phyloP scores from a whole-genome alignment of 2,888 invertebrate species.

The Gandaritis pyraliata region DNA sequence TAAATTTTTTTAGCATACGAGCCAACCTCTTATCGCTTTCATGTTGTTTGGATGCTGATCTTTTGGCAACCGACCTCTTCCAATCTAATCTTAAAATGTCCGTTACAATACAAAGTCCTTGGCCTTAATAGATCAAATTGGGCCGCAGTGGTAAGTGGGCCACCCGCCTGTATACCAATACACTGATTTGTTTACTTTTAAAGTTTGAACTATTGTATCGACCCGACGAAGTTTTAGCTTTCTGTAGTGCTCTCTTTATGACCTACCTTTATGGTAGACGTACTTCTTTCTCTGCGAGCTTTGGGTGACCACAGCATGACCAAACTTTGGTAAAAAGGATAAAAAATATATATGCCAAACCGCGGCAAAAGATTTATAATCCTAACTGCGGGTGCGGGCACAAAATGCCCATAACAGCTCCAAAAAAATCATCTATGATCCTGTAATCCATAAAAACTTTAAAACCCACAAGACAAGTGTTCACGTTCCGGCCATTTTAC shows the following conservation, averaged over 20 bases:
- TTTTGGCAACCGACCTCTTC: slow-evolving; percentile 14
- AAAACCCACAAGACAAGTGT: slow-evolving; percentile 20
- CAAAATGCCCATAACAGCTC: not conserved
- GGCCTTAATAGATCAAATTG: slow-evolving; percentile 24
- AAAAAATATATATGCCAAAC: not conserved
- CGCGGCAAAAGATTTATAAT: not conserved
- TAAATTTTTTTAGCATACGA: too few relatives aligned
- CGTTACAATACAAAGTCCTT: slow-evolving; percentile 29
- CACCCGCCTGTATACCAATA: slow-evolving; percentile 10
- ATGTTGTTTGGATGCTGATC: slow-evolving; percentile 2
- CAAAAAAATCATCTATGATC: not conserved
- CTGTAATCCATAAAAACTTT: not conserved
- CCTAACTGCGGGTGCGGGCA: not conserved
- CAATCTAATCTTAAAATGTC: slow-evolving; percentile 29
- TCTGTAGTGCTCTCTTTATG: too few relatives aligned
- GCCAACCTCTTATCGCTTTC: too few relatives aligned
- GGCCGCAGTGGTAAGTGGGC: slow-evolving; percentile 13
- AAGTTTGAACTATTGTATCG: not conserved
- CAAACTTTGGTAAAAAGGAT: not conserved
- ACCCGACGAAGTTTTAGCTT: not conserved
- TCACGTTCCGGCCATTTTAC: slow-evolving; percentile 10
- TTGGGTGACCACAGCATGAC: too few relatives aligned
- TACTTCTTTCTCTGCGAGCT: too few relatives aligned
- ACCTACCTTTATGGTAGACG: too few relatives aligned
- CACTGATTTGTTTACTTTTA: slow-evolving; percentile 8